Base-by-base conservation (phyloP, 2,113 vertebrate genomes). In the Tachysurus vachellii region DNA sequence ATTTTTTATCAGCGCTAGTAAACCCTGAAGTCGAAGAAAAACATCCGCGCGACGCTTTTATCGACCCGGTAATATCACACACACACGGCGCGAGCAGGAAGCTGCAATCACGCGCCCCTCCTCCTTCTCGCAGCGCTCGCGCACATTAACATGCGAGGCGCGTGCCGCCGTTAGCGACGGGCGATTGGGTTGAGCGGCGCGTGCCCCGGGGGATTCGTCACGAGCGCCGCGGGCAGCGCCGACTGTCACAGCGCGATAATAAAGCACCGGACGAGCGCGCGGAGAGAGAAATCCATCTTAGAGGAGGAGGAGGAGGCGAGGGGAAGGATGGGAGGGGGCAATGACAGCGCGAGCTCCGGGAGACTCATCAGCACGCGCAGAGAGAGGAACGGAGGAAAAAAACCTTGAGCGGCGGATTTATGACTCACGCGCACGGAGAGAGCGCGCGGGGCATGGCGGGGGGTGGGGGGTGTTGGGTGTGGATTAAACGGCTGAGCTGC, bases 191-290 rank as follows among this genome's bases (percentile, higher is more conserved):
- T 95, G 93, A 94, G 93, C 93, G 91, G 92, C 93, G 93, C 93
- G 93, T 93, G 93, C 93, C 92, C 94, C 92, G 92, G 92, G 94
- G 94, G 92, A 92, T 93, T 93, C 90, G 87, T 89, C 90, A 81
- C 91, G 93, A 92, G 90, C 91, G 81, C 85, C 84, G 88, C 92
- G 93, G 94, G 95, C 91, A 93, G 94, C 91, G 91, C 92, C 54
- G 79, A 88, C 95, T 95, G 94, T 95, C 94, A 96, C 93, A 94
- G 94, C 94, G 91, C 94, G 94, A 95, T 95, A 95, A 95, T 95
- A 95, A 95, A 95, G 94, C 93, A 94, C 91, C 91, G 76, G 94
- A 95, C 94, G 94, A 94, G 94, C 92, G 94, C 90, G 89, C 90
- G 92, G 47, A 88, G 93, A 93, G 93, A 94, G 92, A 93, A 93